A percentile compares a stretch with the other conserved stretches of the same genome.
Evolutionary conservation across 1,140 invertebrate species (phyloP).

Genomic region (Archegozetes longisetosus): DNA sequence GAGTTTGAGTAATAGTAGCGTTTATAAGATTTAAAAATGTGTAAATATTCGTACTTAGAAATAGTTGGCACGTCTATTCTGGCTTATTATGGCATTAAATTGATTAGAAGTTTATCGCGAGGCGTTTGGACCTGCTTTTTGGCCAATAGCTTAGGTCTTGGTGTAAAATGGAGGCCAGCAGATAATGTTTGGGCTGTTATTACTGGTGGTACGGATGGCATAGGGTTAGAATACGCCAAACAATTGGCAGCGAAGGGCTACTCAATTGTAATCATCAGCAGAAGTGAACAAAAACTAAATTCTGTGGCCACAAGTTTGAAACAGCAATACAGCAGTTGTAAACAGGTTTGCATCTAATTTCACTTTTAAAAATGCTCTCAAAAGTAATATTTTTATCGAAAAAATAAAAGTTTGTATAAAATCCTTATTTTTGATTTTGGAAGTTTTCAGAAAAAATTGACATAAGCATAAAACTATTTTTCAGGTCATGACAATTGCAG

Average conservation of each 20-base stretch:
- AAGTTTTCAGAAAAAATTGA: neutral
- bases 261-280: conserved; percentile 72
- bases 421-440: neutral
- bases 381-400: neutral
- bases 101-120: neutral
- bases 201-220: conserved; percentile 76
- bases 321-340: neutral
- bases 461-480: neutral
- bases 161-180: conserved; percentile 22
- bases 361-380: neutral
- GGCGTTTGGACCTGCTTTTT: neutral
- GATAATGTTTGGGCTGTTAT: conserved; percentile 37
- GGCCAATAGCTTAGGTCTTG: conserved; percentile 25
- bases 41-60: neutral
- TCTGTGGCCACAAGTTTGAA: neutral
- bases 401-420: neutral
- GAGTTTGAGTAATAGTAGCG: no score
- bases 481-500: conserved; percentile 1
- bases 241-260: conserved; percentile 63
- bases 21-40: neutral
- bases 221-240: conserved; percentile 70
- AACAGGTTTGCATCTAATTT: neutral
- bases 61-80: neutral
- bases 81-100: neutral
- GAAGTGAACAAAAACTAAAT: conserved; percentile 49